These are phyloP conservation scores for Eucidaris tribuloides DNA, from an alignment of 35 echinoderm and acorn worm genomes.

Conservation along the genomic window DNA sequence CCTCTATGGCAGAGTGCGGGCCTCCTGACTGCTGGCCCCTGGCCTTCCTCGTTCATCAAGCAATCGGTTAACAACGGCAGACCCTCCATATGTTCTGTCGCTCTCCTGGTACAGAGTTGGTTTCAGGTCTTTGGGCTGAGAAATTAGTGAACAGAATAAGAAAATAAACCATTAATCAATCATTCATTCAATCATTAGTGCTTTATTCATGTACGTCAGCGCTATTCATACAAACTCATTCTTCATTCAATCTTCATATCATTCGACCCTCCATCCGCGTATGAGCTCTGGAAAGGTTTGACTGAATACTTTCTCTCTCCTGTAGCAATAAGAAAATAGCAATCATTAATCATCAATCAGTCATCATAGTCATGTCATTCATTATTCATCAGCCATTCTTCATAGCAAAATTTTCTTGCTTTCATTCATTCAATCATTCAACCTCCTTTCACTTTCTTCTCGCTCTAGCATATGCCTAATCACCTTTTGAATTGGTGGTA, in stretches of 20 bases:
- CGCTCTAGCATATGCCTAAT: not conserved
- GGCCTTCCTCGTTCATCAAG: slow-evolving; percentile 85
- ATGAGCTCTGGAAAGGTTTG: slow-evolving; percentile 64
- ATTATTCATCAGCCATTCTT: not conserved
- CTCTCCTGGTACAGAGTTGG: slow-evolving; percentile 76
- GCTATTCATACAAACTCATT: not conserved
- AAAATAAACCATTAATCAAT: not conserved
- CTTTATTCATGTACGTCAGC: not conserved
- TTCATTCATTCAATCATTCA: not conserved
- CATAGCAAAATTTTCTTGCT: not conserved
- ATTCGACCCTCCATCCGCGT: slow-evolving; percentile 22
- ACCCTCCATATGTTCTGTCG: slow-evolving; percentile 57
- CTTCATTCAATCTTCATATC: not conserved
- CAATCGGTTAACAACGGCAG: slow-evolving; percentile 69
- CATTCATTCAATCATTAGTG: not conserved
- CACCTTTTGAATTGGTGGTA: slow-evolving; percentile 98
- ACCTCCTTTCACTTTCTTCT: not conserved
- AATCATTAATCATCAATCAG: not conserved
- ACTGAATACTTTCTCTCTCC: too few relatives aligned
- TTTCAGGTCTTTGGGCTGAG: slow-evolving; percentile 83
- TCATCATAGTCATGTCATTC: not conserved
- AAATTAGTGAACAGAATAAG: not conserved
- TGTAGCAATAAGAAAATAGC: not conserved
- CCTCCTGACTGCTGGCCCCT: slow-evolving; percentile 65
- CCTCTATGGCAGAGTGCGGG: slow-evolving; percentile 81